Evolutionary conservation across 2,113 vertebrate genomes (phyloP).

Genomic region (Rhinolophus ferrumequinum): DNA sequence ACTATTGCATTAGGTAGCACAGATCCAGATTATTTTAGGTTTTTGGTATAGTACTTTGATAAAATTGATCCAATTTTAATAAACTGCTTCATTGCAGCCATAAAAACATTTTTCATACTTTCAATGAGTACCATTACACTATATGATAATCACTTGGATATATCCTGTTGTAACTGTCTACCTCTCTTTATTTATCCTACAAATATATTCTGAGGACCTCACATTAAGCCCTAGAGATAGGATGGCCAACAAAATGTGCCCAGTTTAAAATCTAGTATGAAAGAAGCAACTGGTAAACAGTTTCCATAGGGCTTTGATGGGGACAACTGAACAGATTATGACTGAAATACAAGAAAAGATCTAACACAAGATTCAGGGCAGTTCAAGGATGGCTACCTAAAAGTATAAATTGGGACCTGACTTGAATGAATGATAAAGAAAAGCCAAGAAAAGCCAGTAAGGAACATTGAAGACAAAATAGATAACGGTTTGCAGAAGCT

Average conservation of each 20-base stretch:
- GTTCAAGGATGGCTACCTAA: background rate
- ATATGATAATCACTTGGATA: background rate
- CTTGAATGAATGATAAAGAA: background rate
- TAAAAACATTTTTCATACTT: conserved; percentile 2
- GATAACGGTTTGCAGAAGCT: background rate
- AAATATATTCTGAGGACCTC: background rate
- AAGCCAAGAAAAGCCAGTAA: background rate
- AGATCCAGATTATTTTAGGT: background rate
- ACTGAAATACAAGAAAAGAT: background rate
- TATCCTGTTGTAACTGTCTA: background rate
- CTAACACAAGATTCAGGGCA: background rate
- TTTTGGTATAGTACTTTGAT: background rate
- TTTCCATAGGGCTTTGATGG: background rate
- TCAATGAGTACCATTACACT: background rate
- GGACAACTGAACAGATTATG: background rate
- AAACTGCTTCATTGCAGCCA: background rate
- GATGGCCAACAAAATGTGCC: background rate
- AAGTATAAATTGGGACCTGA: background rate
- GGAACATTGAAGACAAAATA: background rate
- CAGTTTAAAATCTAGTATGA: background rate
- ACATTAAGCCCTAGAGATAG: background rate
- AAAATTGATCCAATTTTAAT: background rate
- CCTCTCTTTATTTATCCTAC: background rate
- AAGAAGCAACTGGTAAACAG: background rate
- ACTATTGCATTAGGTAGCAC: background rate